phyloP scores from a whole-genome alignment of 2,888 invertebrate species.

The Drosophila pseudotakahashii region DNA sequence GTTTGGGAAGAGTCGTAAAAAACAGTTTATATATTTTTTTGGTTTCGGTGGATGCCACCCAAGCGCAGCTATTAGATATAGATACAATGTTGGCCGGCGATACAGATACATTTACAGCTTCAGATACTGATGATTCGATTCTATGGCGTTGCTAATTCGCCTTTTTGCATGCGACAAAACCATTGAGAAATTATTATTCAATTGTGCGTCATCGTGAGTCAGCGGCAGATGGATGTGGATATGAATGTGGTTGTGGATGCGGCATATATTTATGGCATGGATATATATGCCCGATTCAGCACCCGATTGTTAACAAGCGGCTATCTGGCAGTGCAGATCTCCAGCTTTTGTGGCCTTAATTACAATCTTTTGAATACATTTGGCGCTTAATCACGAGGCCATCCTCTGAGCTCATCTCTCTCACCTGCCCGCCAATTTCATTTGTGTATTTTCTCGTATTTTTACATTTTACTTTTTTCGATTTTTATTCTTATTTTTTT shows the following conservation, averaged over 20 bases:
- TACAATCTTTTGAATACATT: conserved; percentile 81
- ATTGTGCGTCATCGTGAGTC: conserved; percentile 77
- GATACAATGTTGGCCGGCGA: conserved; percentile 26
- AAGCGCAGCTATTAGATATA: conserved; percentile 45
- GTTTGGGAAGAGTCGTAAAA: conserved; percentile 12
- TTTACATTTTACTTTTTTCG: conserved; percentile 30
- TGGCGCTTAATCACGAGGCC: conserved; percentile 79
- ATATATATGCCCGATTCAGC: conserved; percentile 6
- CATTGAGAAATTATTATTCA: conserved; percentile 57
- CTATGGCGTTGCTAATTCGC: conserved; percentile 67
- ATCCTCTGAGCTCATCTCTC: conserved; percentile 45
- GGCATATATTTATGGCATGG: not conserved
- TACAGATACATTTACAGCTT: conserved; percentile 35
- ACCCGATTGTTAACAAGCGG: conserved; percentile 66
- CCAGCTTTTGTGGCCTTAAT: conserved; percentile 78
- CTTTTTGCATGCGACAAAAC: conserved; percentile 73
- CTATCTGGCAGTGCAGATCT: conserved; percentile 74
- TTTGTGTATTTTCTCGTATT: conserved; percentile 4
- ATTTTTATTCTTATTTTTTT: conserved; percentile 34
- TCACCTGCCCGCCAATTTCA: conserved; percentile 41
- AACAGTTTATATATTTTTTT: conserved; percentile 23
- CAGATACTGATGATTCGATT: conserved; percentile 27
- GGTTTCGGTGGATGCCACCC: conserved; percentile 64
- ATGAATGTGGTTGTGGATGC: not conserved
- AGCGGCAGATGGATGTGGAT: conserved; percentile 37